Percentiles rank a stretch among this genome's conserved stretches.
phyloP scores from a whole-genome alignment of 2,888 invertebrate species.

The Chymomyza fuscimana region DNA sequence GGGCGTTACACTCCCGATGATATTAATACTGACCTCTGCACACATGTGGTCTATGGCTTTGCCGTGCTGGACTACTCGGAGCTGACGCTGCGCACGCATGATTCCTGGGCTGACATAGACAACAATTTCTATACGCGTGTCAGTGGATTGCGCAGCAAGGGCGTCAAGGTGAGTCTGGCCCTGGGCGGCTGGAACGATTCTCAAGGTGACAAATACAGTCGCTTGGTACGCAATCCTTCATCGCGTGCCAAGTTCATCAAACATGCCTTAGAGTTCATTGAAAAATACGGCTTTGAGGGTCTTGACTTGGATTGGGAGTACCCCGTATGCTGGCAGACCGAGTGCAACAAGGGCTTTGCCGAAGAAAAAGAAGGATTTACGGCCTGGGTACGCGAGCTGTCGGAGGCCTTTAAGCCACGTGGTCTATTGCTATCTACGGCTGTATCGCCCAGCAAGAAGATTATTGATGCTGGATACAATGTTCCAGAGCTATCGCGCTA shows the following conservation, averaged over 20 bases:
- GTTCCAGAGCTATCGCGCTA: conserved; percentile 87
- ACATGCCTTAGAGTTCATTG: conserved; percentile 88
- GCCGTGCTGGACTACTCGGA: conserved; percentile 93
- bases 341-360: conserved; percentile 90
- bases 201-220: conserved; percentile 92
- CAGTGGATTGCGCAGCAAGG: conserved; percentile 87
- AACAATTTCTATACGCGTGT: conserved; percentile 93
- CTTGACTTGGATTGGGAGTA: conserved; percentile 98
- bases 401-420: conserved; percentile 84
- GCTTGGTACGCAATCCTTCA: conserved; percentile 87
- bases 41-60: conserved; percentile 95
- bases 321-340: conserved; percentile 86
- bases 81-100: conserved; percentile 89
- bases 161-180: conserved; percentile 91
- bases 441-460: conserved; percentile 92
- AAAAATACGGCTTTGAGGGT: conserved; percentile 93
- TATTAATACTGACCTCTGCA: conserved; percentile 92
- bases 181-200: conserved; percentile 98
- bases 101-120: conserved; percentile 94
- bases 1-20: conserved; percentile 93
- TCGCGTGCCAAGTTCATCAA: conserved; percentile 87
- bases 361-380: conserved; percentile 92
- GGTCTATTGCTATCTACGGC: conserved; percentile 89
- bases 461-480: conserved; percentile 92
- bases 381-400: conserved; percentile 86